phyloP scores from a whole-genome alignment of 2,888 invertebrate species.

The Galeruca laticollis region DNA sequence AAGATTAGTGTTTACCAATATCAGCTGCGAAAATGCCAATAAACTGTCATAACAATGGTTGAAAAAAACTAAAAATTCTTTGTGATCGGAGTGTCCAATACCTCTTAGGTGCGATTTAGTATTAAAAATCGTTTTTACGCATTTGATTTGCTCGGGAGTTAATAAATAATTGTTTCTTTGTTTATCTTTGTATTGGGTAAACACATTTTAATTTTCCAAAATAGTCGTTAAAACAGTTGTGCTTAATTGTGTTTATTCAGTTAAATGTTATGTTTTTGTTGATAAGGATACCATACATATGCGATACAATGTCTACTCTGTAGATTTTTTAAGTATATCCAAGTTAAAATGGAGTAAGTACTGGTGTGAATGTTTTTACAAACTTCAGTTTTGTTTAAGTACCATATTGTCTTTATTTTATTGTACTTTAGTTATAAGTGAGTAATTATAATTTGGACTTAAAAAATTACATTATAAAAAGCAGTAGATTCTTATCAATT shows the following conservation, averaged over 20 bases:
- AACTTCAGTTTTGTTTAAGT: neutral
- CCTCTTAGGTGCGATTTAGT: slow-evolving; percentile 43
- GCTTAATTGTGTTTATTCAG: slow-evolving; percentile 10
- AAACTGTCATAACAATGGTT: slow-evolving; percentile 59
- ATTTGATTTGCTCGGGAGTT: slow-evolving; percentile 2
- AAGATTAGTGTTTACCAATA: slow-evolving; percentile 54
- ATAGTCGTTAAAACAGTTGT: slow-evolving; percentile 17
- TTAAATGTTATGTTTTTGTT: slow-evolving; percentile 8
- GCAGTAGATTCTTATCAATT: neutral
- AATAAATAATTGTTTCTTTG: slow-evolving; percentile 47
- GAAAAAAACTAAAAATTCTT: slow-evolving; percentile 57
- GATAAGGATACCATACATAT: neutral
- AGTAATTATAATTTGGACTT: neutral
- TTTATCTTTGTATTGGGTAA: slow-evolving; percentile 49
- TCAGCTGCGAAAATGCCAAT: slow-evolving; percentile 65
- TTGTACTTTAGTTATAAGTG: neutral
- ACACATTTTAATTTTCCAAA: slow-evolving; percentile 39
- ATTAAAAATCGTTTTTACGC: slow-evolving; percentile 40
- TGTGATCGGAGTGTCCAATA: slow-evolving; percentile 55
- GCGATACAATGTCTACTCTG: neutral
- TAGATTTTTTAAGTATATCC: neutral
- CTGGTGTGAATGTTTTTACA: neutral
- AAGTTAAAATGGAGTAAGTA: slow-evolving; percentile 4
- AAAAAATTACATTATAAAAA: neutral
- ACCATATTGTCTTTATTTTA: neutral